Percentiles rank a stretch among this genome's conserved stretches.
Evolutionary conservation across 2,888 invertebrate species (phyloP).

Genomic region (Chorisops tibialis): DNA sequence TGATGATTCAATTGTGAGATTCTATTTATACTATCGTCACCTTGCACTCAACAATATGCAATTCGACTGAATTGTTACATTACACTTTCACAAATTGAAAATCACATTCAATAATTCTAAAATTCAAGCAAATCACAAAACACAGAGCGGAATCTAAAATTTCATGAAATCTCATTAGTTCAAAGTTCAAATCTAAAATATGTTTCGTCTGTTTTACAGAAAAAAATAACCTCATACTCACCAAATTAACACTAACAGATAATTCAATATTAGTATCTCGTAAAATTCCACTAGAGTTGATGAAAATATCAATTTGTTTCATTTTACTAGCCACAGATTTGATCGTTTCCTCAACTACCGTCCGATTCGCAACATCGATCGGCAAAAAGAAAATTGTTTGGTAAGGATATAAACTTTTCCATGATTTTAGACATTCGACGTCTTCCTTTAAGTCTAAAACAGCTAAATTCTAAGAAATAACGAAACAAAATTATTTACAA

Average conservation of each 20-base stretch:
- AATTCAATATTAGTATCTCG: constrained; percentile 46
- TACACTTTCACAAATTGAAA: too few species aligned
- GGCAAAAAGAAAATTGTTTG: constrained; percentile 41
- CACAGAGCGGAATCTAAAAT: too few species aligned
- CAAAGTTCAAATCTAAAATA: too few species aligned
- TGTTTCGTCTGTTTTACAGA: too few species aligned
- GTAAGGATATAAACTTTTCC: constrained; percentile 41
- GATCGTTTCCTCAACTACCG: constrained; percentile 42
- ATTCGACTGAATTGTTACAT: too few species aligned
- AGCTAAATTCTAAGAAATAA: constrained; percentile 41
- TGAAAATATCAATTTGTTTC: constrained; percentile 45
- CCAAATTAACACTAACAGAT: constrained; percentile 48
- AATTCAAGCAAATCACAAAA: too few species aligned
- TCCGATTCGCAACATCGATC: constrained; percentile 42
- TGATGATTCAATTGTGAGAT: too few species aligned
- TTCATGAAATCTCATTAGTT: too few species aligned
- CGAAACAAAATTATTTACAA: neutral
- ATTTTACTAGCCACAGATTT: constrained; percentile 41
- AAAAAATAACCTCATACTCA: too few species aligned
- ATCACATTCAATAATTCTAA: too few species aligned
- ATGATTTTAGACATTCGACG: constrained; percentile 43
- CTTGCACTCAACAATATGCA: too few species aligned
- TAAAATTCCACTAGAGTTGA: constrained; percentile 46
- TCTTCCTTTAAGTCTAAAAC: constrained; percentile 46
- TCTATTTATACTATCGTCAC: too few species aligned